Evolutionary conservation across 2,888 invertebrate species (phyloP).

Genomic region (Napeogenes inachia): DNA sequence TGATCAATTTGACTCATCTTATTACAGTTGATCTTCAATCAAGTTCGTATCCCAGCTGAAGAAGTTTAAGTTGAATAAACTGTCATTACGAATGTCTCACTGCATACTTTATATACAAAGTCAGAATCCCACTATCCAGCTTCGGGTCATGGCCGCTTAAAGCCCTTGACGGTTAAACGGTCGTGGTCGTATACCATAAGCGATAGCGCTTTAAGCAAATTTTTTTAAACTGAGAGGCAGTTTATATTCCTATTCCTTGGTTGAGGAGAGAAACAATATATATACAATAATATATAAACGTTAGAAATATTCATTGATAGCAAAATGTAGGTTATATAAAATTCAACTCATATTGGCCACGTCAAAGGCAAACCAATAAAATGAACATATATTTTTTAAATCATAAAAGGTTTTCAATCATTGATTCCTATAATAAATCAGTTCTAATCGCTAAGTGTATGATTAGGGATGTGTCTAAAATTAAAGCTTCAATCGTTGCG

Average conservation of each 20-base stretch:
- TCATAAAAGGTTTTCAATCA: conserved; percentile 2
- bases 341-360: no score
- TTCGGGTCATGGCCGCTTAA: conserved; percentile 75
- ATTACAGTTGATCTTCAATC: conserved; percentile 26
- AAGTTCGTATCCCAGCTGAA: conserved; percentile 33
- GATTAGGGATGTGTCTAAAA: conserved; percentile 51
- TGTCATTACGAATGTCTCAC: conserved; percentile 38
- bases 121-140: conserved; percentile 47
- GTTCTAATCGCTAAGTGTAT: conserved; percentile 40
- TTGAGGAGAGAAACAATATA: no score
- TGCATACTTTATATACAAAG: conserved; percentile 13
- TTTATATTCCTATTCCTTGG: no score
- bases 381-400: neutral
- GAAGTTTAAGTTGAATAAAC: conserved; percentile 42
- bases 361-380: neutral
- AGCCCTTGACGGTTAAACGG: conserved; percentile 73
- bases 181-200: conserved; percentile 55
- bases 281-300: no score
- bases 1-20: conserved; percentile 4
- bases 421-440: conserved; percentile 1
- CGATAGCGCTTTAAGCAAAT: conserved; percentile 40
- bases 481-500: conserved; percentile 65
- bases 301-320: no score
- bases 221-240: neutral
- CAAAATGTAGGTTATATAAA: no score